phyloP scores from a whole-genome alignment of 2,888 invertebrate species.

The Cecidostiba fungosa region DNA sequence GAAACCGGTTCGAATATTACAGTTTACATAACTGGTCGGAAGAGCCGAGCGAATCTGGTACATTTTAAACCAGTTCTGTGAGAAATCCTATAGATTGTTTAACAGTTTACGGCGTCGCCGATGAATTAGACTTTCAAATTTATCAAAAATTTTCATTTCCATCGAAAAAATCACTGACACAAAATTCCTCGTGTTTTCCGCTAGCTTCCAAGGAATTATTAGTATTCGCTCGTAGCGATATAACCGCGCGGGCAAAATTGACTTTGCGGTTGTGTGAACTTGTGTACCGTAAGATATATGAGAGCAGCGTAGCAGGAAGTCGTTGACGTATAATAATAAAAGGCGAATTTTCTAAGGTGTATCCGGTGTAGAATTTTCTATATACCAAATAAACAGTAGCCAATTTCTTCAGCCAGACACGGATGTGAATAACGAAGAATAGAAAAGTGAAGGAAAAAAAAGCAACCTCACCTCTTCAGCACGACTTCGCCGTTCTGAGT shows the following conservation, averaged over 20 bases:
- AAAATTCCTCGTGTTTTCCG: background rate
- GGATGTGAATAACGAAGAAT: background rate
- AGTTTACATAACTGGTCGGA: background rate
- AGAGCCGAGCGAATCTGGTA: background rate
- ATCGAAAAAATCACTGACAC: too few species aligned
- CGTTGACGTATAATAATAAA: background rate
- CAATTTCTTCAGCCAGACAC: background rate
- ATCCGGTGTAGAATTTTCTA: too few species aligned
- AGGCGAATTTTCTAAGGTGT: background rate
- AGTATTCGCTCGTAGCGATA: too few species aligned
- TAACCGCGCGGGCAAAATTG: background rate
- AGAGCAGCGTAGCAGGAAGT: background rate
- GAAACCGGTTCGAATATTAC: conserved; percentile 28
- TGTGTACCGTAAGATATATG: background rate
- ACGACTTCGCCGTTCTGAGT: conserved; percentile 84
- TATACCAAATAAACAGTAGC: too few species aligned
- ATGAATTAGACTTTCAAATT: background rate
- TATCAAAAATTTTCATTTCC: background rate
- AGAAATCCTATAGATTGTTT: background rate
- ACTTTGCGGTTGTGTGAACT: background rate
- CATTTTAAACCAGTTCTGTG: conserved; percentile 5
- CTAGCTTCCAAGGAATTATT: background rate
- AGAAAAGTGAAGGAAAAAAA: background rate
- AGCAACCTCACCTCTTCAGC: conserved; percentile 78
- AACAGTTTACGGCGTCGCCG: background rate